Evolutionary conservation across 2,113 vertebrate species (phyloP), one percentile per base, ranked within the genome.

Genomic region (Epinephelus lanceolatus): DNA sequence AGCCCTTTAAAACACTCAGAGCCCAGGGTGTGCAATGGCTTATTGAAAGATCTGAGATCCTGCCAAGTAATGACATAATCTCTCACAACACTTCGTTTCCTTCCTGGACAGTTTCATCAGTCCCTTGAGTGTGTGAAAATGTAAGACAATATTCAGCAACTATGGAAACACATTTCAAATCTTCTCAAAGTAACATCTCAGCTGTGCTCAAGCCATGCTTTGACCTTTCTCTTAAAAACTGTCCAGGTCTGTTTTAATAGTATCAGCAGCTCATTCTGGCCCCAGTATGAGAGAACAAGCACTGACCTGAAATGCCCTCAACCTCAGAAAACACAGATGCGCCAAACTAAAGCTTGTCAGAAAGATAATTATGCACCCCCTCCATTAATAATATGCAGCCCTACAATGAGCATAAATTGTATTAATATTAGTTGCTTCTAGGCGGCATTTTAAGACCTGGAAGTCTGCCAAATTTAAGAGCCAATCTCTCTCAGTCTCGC

Each of bases 51-150:
- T 37, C 77, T 27, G 49, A 53, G 23, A 71, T 47, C 57, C 49
- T 71, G 74, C 76, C 79, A 87, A 83, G 62, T 18, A 37, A 62
- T 85, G 55, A 86, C 65, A 68, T 68, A 23, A 84, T 67, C 40
- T 49, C 55, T 57, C 14, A 25, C 49, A 70, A 30, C 37, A 57
- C 13, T 51, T 21, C 33, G 27, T 83, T 83, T 85, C 76, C 47
- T 53, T 69, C 52, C 69, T 27, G 60, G 70, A 68, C 40, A 42
- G 17, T 66, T 73, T 83, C 65, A 71, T 63, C 10, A 53, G 25
- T 78, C 53, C 33, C 27, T 60, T 70, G 60, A 72, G 25, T 42
- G 21, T 21, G 51, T 56, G 11, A 21, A 33, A 1, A 72, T 79
- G 57, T 77, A 62, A 71, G 80, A 74, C 27, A 77, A 80, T 74